Base-by-base conservation (phyloP, 1,140 invertebrate genomes). In the Mesaphorura yosii region DNA sequence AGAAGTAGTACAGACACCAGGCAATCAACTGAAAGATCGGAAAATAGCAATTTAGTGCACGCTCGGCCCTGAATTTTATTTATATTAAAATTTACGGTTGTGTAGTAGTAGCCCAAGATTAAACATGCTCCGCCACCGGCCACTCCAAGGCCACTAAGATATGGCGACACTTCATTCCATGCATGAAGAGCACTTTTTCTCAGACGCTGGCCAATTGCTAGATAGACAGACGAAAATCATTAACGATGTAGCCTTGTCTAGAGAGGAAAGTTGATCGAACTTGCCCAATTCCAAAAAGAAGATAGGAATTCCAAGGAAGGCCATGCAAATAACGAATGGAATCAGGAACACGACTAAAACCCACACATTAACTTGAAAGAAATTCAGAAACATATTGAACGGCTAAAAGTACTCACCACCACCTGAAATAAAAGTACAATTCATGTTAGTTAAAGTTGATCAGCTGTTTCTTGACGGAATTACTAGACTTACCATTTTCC, bases 181-280 rank as follows among this genome's bases (percentile, higher is more conserved):
- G 91, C 87, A 0, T 88, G 88, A 41, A 95, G 89, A 14, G 88
- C 86, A 2, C 90, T 90, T 69, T 92, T 92, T 60, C 90, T 73
- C 61, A 93, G 68, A 20, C 88, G 72, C 67, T 92, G 88, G 4
- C 90, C 90, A 40, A 95, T 88, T 0, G 89, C 90, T 63, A 94
- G n/a, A n/a, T n/a, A n/a, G n/a, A n/a, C n/a, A n/a, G n/a, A n/a
- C n/a, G n/a, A n/a, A n/a, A n/a, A n/a, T n/a, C n/a, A n/a, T n/a
- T n/a, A n/a, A n/a, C n/a, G n/a, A n/a, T n/a, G n/a, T n/a, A n/a
- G n/a, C n/a, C n/a, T n/a, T n/a, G n/a, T n/a, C n/a, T n/a, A n/a
- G n/a, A n/a, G n/a, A n/a, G n/a, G n/a, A n/a, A n/a, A n/a, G n/a
- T n/a, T n/a, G n/a, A n/a, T n/a, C n/a, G n/a, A n/a, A n/a, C n/a